Percentiles rank a stretch among this genome's conserved stretches.
Evolutionary conservation across 2,888 invertebrate genomes (phyloP).

Genomic region (Allophyes oxyacanthae): DNA sequence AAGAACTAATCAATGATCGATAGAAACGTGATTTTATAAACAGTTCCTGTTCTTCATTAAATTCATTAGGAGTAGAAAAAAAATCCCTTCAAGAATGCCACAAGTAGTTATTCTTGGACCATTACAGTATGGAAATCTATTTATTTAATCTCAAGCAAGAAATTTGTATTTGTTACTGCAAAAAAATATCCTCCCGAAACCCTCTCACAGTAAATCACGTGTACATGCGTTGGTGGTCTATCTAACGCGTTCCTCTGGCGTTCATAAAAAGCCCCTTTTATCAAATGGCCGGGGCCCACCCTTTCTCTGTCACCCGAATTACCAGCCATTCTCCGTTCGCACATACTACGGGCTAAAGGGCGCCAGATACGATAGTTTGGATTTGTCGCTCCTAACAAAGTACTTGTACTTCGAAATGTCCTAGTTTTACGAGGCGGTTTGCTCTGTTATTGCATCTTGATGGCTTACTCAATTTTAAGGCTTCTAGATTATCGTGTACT

Average conservation of each 20-base stretch:
- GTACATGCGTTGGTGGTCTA: conserved; percentile 37
- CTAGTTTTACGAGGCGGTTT: conserved; percentile 46
- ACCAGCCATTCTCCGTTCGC: conserved; percentile 70
- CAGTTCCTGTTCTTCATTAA: too few species aligned
- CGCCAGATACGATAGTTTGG: conserved; percentile 53
- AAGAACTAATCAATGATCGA: too few species aligned
- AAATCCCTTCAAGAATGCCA: too few species aligned
- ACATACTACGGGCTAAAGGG: conserved; percentile 60
- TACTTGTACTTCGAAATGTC: conserved; percentile 37
- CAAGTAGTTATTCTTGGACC: too few species aligned
- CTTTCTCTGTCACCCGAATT: conserved; percentile 80
- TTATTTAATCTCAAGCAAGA: too few species aligned
- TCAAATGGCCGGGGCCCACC: conserved; percentile 74
- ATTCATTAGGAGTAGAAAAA: too few species aligned
- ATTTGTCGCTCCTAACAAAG: conserved; percentile 46
- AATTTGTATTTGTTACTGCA: too few species aligned
- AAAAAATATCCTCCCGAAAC: conserved; percentile 10
- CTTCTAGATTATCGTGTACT: background rate
- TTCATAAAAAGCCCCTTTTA: conserved; percentile 75
- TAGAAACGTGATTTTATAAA: too few species aligned
- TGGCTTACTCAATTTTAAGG: conserved; percentile 26
- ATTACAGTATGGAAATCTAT: too few species aligned
- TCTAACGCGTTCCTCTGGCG: conserved; percentile 53
- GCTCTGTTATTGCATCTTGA: conserved; percentile 48
- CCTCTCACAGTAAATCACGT: conserved; percentile 39